Evolutionary conservation across 2,797 vertebrate species (phyloP).

Genomic region (Gadopsis bispinosus): DNA sequence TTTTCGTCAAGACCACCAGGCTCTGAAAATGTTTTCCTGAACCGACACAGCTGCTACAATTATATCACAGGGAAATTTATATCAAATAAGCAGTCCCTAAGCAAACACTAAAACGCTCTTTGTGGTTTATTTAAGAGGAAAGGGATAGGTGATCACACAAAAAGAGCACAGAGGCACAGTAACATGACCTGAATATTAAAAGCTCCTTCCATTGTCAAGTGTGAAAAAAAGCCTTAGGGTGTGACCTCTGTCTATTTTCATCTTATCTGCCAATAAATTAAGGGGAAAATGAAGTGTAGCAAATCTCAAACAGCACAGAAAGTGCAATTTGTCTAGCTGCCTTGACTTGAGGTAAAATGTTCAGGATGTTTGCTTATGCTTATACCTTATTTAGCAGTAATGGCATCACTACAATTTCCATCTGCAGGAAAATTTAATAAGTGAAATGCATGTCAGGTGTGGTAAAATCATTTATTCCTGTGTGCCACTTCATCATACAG

Average conservation of each 20-base stretch:
- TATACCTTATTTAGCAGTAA: constrained; percentile 35
- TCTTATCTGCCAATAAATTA: constrained; percentile 55
- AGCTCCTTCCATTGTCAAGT: constrained; percentile 11
- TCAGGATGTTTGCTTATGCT: constrained; percentile 36
- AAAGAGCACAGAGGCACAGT: constrained; percentile 38
- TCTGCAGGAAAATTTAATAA: constrained; percentile 44
- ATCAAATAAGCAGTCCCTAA: constrained; percentile 53
- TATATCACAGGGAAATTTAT: constrained; percentile 66
- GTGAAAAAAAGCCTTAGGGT: constrained; percentile 28
- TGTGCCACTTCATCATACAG: background rate
- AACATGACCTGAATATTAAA: constrained; percentile 66
- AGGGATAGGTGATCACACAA: constrained; percentile 37
- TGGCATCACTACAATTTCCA: constrained; percentile 35
- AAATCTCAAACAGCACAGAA: constrained; percentile 39
- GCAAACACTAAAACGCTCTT: constrained; percentile 47
- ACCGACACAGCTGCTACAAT: constrained; percentile 58
- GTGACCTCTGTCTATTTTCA: constrained; percentile 35
- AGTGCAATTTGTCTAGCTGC: constrained; percentile 39
- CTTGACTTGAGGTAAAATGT: constrained; percentile 32
- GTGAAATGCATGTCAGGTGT: constrained; percentile 33
- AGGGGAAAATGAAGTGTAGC: constrained; percentile 39
- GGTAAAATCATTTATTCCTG: constrained; percentile 32
- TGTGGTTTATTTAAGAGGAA: constrained; percentile 60
- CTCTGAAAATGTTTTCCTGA: constrained; percentile 44
- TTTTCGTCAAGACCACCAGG: constrained; percentile 13